Percentiles rank a stretch among this genome's conserved stretches.
Conservation (phyloP, 2,113 vertebrate species). For the Carlito syrichta region DNA sequence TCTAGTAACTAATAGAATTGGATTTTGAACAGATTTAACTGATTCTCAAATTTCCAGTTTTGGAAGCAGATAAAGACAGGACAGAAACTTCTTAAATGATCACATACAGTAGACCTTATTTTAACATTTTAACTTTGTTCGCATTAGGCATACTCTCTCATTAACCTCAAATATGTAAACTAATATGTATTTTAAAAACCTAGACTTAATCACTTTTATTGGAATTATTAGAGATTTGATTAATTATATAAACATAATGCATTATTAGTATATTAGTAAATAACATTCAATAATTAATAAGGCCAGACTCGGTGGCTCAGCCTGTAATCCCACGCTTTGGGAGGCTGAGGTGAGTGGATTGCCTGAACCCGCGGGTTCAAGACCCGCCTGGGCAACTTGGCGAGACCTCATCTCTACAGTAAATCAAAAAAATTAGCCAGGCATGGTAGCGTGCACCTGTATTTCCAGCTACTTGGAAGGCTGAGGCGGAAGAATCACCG, state of each 20-base stretch:
- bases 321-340: no score
- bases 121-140: not conserved
- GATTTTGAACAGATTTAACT: not conserved
- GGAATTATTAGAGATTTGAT: not conserved
- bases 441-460: no score
- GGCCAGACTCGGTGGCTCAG: no score
- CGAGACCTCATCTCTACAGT: no score
- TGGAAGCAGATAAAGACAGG: not conserved
- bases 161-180: not conserved
- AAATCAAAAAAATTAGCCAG: no score
- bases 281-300: not conserved
- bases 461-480: no score
- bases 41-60: not conserved
- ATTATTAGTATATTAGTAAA: not conserved
- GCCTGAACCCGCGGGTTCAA: no score
- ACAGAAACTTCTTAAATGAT: not conserved
- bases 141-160: not conserved
- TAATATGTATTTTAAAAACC: not conserved
- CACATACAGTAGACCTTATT: not conserved
- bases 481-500: no score
- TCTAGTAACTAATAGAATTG: not conserved
- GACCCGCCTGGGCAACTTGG: no score
- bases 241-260: not conserved
- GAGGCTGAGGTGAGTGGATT: no score
- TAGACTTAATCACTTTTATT: not conserved